phyloP scores from a whole-genome alignment of 2,888 invertebrate species.

The Neria commutata region DNA sequence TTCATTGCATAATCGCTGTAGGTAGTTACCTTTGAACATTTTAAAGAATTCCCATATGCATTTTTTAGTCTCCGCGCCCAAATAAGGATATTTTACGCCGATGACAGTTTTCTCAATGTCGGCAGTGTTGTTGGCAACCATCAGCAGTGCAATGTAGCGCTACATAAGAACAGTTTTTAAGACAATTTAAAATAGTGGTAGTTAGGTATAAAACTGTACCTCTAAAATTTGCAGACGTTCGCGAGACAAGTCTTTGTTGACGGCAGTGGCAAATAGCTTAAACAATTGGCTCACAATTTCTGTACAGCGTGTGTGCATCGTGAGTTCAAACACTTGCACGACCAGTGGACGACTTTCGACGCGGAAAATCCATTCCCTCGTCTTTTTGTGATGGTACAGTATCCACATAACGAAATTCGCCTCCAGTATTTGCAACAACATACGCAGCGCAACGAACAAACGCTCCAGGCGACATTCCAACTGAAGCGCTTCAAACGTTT shows the following conservation, averaged over 20 bases:
- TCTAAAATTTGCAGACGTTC: constrained; percentile 45
- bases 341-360: constrained; percentile 49
- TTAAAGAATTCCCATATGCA: constrained; percentile 50
- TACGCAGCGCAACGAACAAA: constrained; percentile 64
- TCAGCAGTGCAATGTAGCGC: constrained; percentile 51
- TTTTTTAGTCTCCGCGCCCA: constrained; percentile 44
- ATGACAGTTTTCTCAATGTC: constrained; percentile 45
- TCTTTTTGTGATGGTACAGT: constrained; percentile 60
- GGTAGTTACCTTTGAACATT: constrained; percentile 46
- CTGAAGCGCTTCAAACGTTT: constrained; percentile 37
- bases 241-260: constrained; percentile 39
- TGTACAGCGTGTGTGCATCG: constrained; percentile 41
- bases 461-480: constrained; percentile 63
- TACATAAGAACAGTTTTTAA: constrained; percentile 24
- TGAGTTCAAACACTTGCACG: constrained; percentile 45
- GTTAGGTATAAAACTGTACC: constrained; percentile 42
- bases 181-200: neutral
- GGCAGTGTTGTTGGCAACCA: constrained; percentile 52
- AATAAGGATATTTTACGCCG: constrained; percentile 47
- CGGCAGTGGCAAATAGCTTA: constrained; percentile 44
- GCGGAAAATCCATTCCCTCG: constrained; percentile 44
- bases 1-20: too few species aligned
- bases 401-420: constrained; percentile 67
- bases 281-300: constrained; percentile 45
- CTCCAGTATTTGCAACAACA: constrained; percentile 65